These are phyloP conservation scores for Tetragonisca angustula DNA, from an alignment of 2,888 invertebrate species.

Conservation along the genomic window DNA sequence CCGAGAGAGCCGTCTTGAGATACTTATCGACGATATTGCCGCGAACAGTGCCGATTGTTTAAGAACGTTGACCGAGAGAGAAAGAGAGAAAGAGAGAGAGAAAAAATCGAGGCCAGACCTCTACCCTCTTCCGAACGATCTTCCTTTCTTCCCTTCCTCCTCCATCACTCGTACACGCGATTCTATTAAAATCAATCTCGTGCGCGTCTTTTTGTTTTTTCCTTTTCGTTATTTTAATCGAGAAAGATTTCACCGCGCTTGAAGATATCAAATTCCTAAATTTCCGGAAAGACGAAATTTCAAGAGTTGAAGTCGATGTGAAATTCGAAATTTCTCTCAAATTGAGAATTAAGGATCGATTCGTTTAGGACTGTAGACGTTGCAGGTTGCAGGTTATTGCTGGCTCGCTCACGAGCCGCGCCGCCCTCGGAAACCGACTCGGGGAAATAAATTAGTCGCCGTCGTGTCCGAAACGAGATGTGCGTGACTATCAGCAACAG, in stretches of 20 bases:
- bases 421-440: conserved; percentile 11
- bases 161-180: background rate
- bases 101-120: conserved; percentile 16
- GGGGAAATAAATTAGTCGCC: conserved; percentile 41
- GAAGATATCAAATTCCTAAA: too few relatives aligned
- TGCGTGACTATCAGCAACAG: conserved; percentile 57
- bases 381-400: background rate
- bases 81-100: conserved; percentile 25
- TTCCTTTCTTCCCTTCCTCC: background rate
- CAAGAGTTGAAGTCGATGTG: too few relatives aligned
- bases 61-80: conserved; percentile 47
- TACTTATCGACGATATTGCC: conserved; percentile 81
- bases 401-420: background rate
- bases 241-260: too few relatives aligned
- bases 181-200: background rate
- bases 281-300: too few relatives aligned
- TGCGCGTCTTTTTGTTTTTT: too few relatives aligned
- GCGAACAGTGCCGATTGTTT: conserved; percentile 68
- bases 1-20: conserved; percentile 79
- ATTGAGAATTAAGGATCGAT: background rate
- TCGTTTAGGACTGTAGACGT: background rate
- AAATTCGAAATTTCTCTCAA: too few relatives aligned
- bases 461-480: conserved; percentile 39
- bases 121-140: background rate
- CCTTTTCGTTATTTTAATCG: background rate